Percentiles rank a stretch among this genome's conserved stretches.
Evolutionary conservation across 2,113 vertebrate species (phyloP).

Genomic region (Peromyscus polionotus): DNA sequence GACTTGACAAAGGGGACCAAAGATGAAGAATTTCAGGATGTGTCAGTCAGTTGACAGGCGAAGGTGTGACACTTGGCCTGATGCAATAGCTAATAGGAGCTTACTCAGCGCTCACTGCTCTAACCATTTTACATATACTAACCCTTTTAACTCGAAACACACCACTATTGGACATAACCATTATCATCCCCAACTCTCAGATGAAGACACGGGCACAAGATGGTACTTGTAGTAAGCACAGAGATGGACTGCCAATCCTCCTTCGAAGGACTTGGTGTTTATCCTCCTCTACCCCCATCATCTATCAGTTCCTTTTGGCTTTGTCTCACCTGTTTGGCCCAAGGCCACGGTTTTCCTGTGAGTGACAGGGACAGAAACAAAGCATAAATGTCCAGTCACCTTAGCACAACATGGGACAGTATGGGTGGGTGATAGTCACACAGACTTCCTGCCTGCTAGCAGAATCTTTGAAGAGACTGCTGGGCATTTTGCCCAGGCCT

Average conservation of each 20-base stretch:
- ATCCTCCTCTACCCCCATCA: background rate
- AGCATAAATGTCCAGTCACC: background rate
- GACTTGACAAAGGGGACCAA: conserved; percentile 30
- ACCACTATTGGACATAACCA: background rate
- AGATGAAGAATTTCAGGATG: conserved; percentile 30
- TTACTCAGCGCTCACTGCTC: background rate
- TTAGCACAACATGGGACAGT: background rate
- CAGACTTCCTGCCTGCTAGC: background rate
- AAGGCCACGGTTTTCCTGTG: background rate
- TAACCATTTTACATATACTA: background rate
- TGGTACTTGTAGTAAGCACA: background rate
- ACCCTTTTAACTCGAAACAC: conserved; percentile 16
- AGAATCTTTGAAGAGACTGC: background rate
- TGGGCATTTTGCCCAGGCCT: background rate
- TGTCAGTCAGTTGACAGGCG: background rate
- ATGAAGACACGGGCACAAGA: conserved; percentile 44
- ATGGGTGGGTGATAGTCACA: background rate
- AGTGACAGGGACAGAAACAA: background rate
- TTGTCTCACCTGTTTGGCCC: background rate
- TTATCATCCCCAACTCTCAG: conserved; percentile 12
- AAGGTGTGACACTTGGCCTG: background rate
- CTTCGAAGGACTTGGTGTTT: background rate
- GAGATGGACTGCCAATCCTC: background rate
- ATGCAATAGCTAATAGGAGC: background rate
- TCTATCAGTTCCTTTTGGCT: background rate